Base-by-base conservation (phyloP, 2,797 vertebrate species). In the Enteromius mattozi region DNA sequence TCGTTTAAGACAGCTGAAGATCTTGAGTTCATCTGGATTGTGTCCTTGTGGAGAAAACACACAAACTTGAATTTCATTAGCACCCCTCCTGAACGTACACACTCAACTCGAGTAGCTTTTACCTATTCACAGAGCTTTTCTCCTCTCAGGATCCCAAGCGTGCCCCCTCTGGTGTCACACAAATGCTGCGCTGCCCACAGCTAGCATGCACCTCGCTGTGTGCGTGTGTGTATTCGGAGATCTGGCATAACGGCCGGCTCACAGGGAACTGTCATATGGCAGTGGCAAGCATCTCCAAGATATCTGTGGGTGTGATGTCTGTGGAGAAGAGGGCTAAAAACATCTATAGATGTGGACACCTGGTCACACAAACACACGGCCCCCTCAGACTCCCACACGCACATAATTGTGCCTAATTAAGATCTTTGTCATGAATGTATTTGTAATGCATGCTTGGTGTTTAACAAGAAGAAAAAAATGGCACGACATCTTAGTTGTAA, bases 241-340 rank as follows among this genome's bases (percentile, higher is more conserved):
- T 75, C 47, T 56, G 78, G 78, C 56, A 87, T 86, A 66, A 56
- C 21, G 47, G 70, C 14, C 17, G 56, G 35, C 56, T 59, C 69
- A 37, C 78, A 56, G 56, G 81, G 77, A 83, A 65, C 54, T 79
- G 74, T 91, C 90, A 92, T 92, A 79, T 92, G 91, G 89, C 78
- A 80, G 19, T 90, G 91, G 84, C 89, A 90, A 82, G 69, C 69
- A 63, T 83, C 83, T 71, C 77, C 56, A 70, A 17, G 10, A 69
- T 90, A 82, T 89, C 51, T 76, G 66, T 69, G 61, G 81, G 77
- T 75, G 61, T 68, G 59, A 47, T 76, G 49, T 80, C 61, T 51
- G 49, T 56, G 49, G 45, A 75, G 68, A 63, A 51, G 66, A 82
- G 24, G 10, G 80, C 63, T 56, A 68, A 49, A 83, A 56, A 81